phyloP scores from a whole-genome alignment of 2,113 vertebrate species.

The Aegithalos caudatus region DNA sequence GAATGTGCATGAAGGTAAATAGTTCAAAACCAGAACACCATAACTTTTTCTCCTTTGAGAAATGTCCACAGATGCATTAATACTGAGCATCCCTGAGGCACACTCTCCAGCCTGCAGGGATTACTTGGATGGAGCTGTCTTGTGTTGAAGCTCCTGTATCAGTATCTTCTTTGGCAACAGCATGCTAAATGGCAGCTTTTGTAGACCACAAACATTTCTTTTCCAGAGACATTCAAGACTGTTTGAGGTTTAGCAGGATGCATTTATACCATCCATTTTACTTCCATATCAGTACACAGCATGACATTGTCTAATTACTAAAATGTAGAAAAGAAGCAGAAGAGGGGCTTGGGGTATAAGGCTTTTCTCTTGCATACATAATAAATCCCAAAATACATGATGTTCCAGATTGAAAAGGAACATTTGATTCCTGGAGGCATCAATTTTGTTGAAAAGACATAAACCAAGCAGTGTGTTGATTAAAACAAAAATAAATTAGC shows the following conservation, averaged over 20 bases:
- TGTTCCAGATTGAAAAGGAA: not conserved
- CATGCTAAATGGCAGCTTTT: not conserved
- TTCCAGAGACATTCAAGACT: not conserved
- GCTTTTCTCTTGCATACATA: not conserved
- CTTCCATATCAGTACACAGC: not conserved
- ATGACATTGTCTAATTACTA: not conserved
- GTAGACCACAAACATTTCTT: not conserved
- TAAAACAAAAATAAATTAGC: not conserved
- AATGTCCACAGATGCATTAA: not conserved
- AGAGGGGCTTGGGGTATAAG: not conserved
- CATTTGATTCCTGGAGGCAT: not conserved
- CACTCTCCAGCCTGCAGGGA: not conserved
- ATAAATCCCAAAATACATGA: not conserved
- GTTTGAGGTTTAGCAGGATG: not conserved
- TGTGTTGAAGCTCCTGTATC: not conserved
- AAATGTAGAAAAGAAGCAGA: not conserved
- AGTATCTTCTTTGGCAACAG: not conserved
- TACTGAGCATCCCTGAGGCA: not conserved
- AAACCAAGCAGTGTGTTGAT: not conserved
- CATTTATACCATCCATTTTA: not conserved
- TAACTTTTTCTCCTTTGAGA: not conserved
- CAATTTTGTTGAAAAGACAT: not conserved
- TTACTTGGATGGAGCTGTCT: not conserved
- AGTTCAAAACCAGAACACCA: not conserved
- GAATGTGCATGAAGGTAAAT: not conserved